phyloP scores from a whole-genome alignment of 2,113 vertebrate species.

The Actenoides hombroni region DNA sequence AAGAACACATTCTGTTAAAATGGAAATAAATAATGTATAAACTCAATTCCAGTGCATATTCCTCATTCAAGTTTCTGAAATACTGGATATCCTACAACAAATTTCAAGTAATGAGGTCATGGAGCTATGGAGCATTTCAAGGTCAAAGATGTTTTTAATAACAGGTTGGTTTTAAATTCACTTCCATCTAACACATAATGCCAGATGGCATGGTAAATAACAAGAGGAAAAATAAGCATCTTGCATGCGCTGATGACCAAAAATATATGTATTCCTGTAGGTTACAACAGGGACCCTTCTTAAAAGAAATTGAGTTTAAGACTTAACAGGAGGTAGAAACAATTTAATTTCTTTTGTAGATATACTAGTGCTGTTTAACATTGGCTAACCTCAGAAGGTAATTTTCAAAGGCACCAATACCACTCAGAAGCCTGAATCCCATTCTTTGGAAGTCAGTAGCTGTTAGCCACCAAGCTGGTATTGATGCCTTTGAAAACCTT shows the following conservation, averaged over 20 bases:
- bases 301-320: not conserved
- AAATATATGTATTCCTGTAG: not conserved
- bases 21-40: not conserved
- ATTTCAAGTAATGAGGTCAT: not conserved
- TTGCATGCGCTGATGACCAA: constrained; percentile 1
- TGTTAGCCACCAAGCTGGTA: not conserved
- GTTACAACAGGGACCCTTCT: constrained; percentile 5
- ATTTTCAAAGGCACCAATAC: not conserved
- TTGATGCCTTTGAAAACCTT: constrained; percentile 2
- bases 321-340: not conserved
- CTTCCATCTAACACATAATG: constrained; percentile 10
- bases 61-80: not conserved
- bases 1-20: not conserved
- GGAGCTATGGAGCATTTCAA: not conserved
- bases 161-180: constrained; percentile 16
- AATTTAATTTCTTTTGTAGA: not conserved
- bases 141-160: constrained; percentile 35
- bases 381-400: not conserved
- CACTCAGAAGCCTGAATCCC: not conserved
- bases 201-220: constrained; percentile 46
- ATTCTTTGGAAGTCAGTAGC: not conserved
- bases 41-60: not conserved
- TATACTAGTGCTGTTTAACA: not conserved
- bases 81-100: not conserved
- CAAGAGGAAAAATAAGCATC: constrained; percentile 20